phyloP scores from a whole-genome alignment of 2,797 vertebrate genomes.

The Steatocranus sp. region DNA sequence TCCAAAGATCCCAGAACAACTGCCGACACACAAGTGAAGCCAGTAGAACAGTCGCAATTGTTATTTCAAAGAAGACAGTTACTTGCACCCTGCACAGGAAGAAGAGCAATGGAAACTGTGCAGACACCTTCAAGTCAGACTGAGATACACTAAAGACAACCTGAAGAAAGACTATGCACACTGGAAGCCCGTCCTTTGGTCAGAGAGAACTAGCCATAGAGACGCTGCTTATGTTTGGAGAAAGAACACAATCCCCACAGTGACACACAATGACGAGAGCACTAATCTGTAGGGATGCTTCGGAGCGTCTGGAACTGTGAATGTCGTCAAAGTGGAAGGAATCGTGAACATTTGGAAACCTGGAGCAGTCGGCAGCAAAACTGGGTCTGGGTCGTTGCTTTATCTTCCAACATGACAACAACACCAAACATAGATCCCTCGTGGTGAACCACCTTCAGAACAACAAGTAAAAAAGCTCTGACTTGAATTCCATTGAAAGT shows the following conservation, averaged over 20 bases:
- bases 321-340: neutral
- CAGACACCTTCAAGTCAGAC: neutral
- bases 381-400: neutral
- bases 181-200: neutral
- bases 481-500: neutral
- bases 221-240: neutral
- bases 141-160: accelerated
- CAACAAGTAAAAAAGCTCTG: neutral
- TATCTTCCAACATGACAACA: neutral
- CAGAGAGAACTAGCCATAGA: neutral
- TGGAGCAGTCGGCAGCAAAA: neutral
- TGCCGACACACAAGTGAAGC: accelerated
- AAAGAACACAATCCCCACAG: neutral
- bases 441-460: neutral
- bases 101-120: neutral
- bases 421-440: neutral
- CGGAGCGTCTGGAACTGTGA: neutral
- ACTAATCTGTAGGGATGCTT: neutral
- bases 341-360: accelerated
- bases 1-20: neutral
- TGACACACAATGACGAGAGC: neutral
- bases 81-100: neutral
- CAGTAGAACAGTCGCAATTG: neutral
- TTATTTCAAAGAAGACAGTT: neutral
- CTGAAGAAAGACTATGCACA: neutral